Conservation (phyloP, 2,888 invertebrate genomes). For the Deilephila porcellus region DNA sequence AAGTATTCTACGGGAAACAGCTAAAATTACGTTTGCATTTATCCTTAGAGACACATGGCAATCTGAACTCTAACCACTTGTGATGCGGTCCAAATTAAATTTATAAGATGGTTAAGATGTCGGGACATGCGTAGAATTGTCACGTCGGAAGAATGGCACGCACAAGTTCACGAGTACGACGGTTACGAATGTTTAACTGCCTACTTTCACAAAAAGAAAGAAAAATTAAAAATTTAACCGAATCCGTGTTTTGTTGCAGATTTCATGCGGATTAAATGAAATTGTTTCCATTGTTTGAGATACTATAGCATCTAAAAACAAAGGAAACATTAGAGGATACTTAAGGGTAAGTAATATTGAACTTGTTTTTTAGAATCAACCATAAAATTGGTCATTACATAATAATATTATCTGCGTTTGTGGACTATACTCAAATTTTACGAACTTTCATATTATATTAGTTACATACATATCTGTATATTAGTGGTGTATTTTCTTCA, state of each 20-base stretch:
- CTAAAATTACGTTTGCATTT: conserved; percentile 5
- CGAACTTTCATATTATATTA: too few species aligned
- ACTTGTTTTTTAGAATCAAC: neutral
- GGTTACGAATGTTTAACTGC: conserved; percentile 46
- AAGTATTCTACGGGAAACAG: conserved; percentile 31
- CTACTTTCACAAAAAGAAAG: conserved; percentile 58
- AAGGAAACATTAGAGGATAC: neutral
- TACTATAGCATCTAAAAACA: neutral
- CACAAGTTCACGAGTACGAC: conserved; percentile 50
- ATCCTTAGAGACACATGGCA: neutral
- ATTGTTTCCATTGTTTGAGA: neutral
- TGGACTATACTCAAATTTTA: too few species aligned
- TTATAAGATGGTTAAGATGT: neutral
- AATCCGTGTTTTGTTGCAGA: conserved; percentile 43
- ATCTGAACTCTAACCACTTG: neutral
- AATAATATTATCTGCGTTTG: too few species aligned
- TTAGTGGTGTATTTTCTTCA: too few species aligned
- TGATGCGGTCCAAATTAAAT: conserved; percentile 22
- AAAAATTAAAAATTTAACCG: conserved; percentile 19
- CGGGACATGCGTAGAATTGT: conserved; percentile 50
- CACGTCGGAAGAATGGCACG: conserved; percentile 51
- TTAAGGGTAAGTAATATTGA: conserved; percentile 1
- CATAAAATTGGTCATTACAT: neutral
- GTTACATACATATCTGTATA: too few species aligned
- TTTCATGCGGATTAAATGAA: conserved; percentile 25